A percentile compares a stretch with the other conserved stretches of the same genome.
Conservation (phyloP, 2,113 vertebrate species). For the Notiomystis cincta region DNA sequence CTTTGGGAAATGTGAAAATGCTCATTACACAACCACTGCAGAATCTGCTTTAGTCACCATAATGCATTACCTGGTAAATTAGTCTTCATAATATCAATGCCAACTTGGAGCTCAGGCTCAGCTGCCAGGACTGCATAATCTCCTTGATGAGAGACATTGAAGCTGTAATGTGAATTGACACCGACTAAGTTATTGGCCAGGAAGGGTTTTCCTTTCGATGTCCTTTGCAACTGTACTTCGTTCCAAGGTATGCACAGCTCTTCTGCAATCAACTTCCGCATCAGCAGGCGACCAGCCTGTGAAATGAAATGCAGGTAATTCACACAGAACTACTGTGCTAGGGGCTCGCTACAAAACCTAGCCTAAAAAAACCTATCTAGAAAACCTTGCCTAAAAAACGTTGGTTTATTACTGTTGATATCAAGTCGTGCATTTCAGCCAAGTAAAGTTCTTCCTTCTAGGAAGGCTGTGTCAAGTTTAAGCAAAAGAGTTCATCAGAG, state of each 20-base stretch:
- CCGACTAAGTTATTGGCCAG: constrained; percentile 68
- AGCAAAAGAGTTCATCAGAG: background rate
- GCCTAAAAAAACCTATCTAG: background rate
- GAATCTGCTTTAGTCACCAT: background rate
- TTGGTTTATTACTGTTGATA: background rate
- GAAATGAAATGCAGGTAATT: background rate
- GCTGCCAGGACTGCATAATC: constrained; percentile 92
- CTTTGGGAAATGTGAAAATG: background rate
- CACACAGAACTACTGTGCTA: background rate
- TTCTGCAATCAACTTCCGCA: constrained; percentile 88
- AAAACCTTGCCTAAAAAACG: background rate
- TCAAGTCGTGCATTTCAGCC: background rate
- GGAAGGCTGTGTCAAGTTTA: background rate
- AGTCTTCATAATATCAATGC: constrained; percentile 94
- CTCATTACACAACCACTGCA: background rate
- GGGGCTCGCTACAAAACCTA: background rate
- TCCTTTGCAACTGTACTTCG: constrained; percentile 83
- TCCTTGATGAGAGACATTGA: constrained; percentile 95
- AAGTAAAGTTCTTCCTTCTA: background rate
- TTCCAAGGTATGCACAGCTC: constrained; percentile 87
- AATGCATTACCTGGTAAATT: constrained; percentile 81
- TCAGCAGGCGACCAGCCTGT: constrained; percentile 89
- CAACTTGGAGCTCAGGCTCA: constrained; percentile 84
- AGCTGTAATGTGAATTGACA: constrained; percentile 75
- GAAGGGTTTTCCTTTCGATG: constrained; percentile 89